Percentiles rank a stretch among this genome's conserved stretches.
These are phyloP conservation scores for Gobio gobio DNA, from an alignment of 2,113 vertebrate genomes.

Conservation along the genomic window DNA sequence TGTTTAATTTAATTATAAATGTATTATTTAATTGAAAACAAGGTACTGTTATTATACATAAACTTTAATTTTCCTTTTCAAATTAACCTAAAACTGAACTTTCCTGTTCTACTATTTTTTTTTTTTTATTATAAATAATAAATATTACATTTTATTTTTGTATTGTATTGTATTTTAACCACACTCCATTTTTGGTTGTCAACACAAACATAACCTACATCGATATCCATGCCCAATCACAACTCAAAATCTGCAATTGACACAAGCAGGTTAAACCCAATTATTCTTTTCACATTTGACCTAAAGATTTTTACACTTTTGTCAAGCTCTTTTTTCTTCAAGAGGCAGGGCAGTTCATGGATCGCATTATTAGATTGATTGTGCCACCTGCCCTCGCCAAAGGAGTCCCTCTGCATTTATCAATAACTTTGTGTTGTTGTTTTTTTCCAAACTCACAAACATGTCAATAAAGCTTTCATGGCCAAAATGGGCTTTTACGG, in stretches of 20 bases:
- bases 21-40: too few species aligned
- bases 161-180: too few species aligned
- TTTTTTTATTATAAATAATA: too few species aligned
- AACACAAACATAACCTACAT: not conserved
- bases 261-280: not conserved
- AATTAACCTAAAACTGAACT: too few species aligned
- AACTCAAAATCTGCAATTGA: not conserved
- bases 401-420: not conserved
- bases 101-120: not conserved
- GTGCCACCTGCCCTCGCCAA: not conserved
- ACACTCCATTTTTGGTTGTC: not conserved
- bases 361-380: conserved; percentile 8
- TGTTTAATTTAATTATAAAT: not conserved
- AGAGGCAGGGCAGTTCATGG: not conserved
- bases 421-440: conserved; percentile 16
- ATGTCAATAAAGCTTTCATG: conserved; percentile 15
- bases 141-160: too few species aligned
- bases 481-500: not conserved
- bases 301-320: not conserved
- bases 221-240: not conserved
- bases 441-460: conserved; percentile 8
- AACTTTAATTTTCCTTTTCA: too few species aligned
- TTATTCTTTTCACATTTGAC: not conserved
- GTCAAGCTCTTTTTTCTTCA: not conserved
- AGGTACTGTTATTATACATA: too few species aligned